Conservation (phyloP, 2,888 invertebrate species). For the Meteorus colon region DNA sequence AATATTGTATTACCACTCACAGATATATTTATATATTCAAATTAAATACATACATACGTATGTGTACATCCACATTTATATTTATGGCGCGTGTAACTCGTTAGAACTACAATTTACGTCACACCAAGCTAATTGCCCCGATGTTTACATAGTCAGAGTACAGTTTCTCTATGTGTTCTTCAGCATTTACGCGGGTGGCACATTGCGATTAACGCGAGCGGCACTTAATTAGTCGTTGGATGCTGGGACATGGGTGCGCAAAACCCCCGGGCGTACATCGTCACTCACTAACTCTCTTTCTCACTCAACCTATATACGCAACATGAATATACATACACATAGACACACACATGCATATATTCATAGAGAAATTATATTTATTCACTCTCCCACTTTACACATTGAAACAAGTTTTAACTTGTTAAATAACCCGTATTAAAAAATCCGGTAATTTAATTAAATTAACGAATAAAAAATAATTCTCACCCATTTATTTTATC, state of each 20-base stretch:
- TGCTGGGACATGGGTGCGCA: constrained; percentile 37
- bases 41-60: too few species aligned
- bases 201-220: constrained; percentile 64
- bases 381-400: neutral
- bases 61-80: neutral
- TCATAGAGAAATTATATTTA: constrained; percentile 2
- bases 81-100: neutral
- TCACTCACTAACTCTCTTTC: constrained; percentile 44
- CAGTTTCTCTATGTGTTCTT: constrained; percentile 58
- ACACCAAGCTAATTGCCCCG: constrained; percentile 62
- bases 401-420: too few species aligned
- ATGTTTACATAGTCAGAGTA: constrained; percentile 67
- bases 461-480: constrained; percentile 11
- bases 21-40: neutral
- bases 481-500: constrained; percentile 5
- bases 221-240: constrained; percentile 65
- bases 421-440: too few species aligned
- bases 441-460: constrained; percentile 20
- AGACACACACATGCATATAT: constrained; percentile 5
- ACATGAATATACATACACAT: constrained; percentile 13
- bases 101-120: neutral
- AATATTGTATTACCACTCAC: too few species aligned
- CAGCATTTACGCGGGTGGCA: constrained; percentile 43
- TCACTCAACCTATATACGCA: constrained; percentile 33
- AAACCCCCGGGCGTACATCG: constrained; percentile 42